Percentiles rank a stretch among this genome's conserved stretches.
Conservation (phyloP, 2,888 invertebrate species). For the Sarcophaga rosellei region DNA sequence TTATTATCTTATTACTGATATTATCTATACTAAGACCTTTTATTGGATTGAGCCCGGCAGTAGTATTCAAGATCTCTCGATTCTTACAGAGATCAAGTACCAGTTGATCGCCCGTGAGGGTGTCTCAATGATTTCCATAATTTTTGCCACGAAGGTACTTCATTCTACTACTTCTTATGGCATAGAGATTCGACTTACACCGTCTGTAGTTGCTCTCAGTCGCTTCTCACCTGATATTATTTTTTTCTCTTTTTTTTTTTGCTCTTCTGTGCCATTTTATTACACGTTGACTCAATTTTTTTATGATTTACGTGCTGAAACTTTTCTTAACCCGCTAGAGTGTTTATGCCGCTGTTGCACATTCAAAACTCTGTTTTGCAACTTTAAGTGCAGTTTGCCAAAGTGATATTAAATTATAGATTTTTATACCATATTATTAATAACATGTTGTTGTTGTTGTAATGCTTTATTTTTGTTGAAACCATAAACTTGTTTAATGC, state of each 20-base stretch:
- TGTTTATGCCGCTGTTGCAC: slow-evolving; percentile 20
- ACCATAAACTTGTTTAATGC: slow-evolving; percentile 52
- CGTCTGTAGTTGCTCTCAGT: neutral
- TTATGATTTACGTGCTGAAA: slow-evolving; percentile 65
- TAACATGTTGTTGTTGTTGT: slow-evolving; percentile 20
- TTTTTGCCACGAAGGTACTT: too few relatives aligned
- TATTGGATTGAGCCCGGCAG: too few relatives aligned
- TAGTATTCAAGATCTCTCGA: too few relatives aligned
- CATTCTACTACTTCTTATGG: too few relatives aligned
- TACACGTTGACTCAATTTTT: slow-evolving; percentile 59
- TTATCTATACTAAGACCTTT: too few relatives aligned
- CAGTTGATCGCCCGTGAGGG: too few relatives aligned
- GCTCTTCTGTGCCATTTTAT: slow-evolving; percentile 8
- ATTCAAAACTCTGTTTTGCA: slow-evolving; percentile 8
- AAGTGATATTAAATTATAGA: slow-evolving; percentile 62
- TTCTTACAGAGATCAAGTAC: too few relatives aligned
- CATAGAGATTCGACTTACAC: too few relatives aligned
- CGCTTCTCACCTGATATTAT: slow-evolving; percentile 9
- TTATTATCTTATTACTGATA: too few relatives aligned
- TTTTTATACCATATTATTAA: slow-evolving; percentile 52
- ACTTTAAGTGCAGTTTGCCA: slow-evolving; percentile 31
- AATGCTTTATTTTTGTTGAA: too few relatives aligned
- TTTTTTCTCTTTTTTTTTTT: neutral
- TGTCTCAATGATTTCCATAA: too few relatives aligned
- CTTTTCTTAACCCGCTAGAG: slow-evolving; percentile 41